Evolutionary conservation across 2,797 vertebrate genomes (phyloP).

Genomic region (Pogoniulus pusillus): DNA sequence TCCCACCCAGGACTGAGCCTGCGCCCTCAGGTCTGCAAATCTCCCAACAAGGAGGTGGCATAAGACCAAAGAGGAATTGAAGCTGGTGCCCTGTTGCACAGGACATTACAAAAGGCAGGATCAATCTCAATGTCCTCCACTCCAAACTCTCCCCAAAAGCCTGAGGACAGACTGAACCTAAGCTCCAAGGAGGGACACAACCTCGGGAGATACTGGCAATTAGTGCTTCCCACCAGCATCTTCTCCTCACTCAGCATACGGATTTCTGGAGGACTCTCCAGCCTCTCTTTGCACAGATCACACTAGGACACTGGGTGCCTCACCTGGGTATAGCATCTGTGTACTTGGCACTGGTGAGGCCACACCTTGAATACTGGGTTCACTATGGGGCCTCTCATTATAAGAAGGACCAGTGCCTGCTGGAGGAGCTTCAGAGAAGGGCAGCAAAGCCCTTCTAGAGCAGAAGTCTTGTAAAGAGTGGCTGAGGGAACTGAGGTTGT

Average conservation of each 20-base stretch:
- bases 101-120: neutral
- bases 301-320: neutral
- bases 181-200: neutral
- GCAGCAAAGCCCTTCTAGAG: too few species aligned
- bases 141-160: neutral
- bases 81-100: rapidly evolving
- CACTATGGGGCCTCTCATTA: too few species aligned
- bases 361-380: too few species aligned
- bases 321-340: too few species aligned
- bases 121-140: neutral
- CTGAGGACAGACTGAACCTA: neutral
- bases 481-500: too few species aligned
- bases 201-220: neutral
- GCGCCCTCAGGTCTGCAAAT: neutral
- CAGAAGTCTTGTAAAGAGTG: too few species aligned
- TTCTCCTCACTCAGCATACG: neutral
- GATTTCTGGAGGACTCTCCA: neutral
- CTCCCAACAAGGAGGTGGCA: neutral
- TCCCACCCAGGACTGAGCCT: neutral
- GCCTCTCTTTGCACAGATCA: neutral
- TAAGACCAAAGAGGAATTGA: neutral
- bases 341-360: too few species aligned
- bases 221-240: neutral
- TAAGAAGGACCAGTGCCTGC: too few species aligned
- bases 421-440: too few species aligned